These are phyloP conservation scores for Mystacornis crossleyi DNA, from an alignment of 2,113 vertebrate species.

Conservation along the genomic window DNA sequence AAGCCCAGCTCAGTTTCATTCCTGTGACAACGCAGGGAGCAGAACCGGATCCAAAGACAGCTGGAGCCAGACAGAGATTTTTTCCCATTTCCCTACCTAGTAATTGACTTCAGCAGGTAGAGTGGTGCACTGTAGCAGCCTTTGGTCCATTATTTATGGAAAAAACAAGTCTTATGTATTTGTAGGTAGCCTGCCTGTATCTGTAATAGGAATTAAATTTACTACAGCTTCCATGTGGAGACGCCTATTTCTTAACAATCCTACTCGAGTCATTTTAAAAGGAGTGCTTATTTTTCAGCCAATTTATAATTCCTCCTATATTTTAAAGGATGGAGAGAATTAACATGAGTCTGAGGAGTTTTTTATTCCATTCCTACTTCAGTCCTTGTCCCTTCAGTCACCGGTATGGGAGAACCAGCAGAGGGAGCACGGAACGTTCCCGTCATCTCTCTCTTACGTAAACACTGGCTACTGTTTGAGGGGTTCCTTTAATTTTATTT, in stretches of 20 bases:
- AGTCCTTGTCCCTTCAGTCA: not conserved
- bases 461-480: not conserved
- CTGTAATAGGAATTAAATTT: not conserved
- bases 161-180: not conserved
- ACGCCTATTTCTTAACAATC: not conserved
- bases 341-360: not conserved
- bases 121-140: not conserved
- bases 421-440: constrained; percentile 28
- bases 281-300: not conserved
- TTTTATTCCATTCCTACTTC: not conserved
- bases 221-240: not conserved
- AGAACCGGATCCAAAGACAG: not conserved
- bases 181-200: not conserved
- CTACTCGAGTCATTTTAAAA: not conserved
- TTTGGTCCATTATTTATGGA: not conserved
- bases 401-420: not conserved
- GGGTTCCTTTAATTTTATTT: not conserved
- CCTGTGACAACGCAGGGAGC: not conserved
- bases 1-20: not conserved
- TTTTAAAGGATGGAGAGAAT: not conserved
- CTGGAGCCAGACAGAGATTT: not conserved
- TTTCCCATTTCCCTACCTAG: not conserved
- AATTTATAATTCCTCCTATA: not conserved
- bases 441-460: not conserved
- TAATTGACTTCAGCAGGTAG: not conserved